Evolutionary conservation across 1,140 invertebrate genomes (phyloP).

Genomic region (Magallana gigas): DNA sequence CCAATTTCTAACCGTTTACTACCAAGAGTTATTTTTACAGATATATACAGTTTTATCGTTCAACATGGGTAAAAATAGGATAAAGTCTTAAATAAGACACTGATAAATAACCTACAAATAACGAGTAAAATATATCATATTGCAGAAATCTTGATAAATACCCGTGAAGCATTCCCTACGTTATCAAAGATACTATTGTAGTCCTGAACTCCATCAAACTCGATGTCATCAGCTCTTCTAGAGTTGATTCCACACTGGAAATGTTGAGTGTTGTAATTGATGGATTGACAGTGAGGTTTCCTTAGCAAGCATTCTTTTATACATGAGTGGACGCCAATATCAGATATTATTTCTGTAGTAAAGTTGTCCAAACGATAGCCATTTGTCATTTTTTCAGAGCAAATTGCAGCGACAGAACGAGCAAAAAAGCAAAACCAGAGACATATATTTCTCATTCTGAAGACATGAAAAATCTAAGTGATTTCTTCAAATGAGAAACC

Average conservation of each 20-base stretch:
- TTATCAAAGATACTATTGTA: background rate
- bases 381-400: background rate
- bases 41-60: background rate
- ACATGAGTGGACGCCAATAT: background rate
- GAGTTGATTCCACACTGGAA: background rate
- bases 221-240: background rate
- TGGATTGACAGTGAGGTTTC: background rate
- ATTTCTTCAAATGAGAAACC: too few species aligned
- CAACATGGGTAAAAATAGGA: background rate
- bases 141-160: background rate
- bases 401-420: background rate
- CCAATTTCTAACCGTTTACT: too few species aligned
- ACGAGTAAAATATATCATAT: too few species aligned
- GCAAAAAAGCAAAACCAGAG: too few species aligned
- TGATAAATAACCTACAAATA: too few species aligned
- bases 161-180: background rate
- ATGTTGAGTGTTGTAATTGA: background rate
- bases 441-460: too few species aligned
- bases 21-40: background rate
- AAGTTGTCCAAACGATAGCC: background rate
- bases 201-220: background rate
- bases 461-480: too few species aligned
- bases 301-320: background rate
- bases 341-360: background rate
- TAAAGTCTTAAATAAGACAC: background rate